Base-by-base conservation (phyloP, 2,888 invertebrate genomes). In the Hipparchia semele region DNA sequence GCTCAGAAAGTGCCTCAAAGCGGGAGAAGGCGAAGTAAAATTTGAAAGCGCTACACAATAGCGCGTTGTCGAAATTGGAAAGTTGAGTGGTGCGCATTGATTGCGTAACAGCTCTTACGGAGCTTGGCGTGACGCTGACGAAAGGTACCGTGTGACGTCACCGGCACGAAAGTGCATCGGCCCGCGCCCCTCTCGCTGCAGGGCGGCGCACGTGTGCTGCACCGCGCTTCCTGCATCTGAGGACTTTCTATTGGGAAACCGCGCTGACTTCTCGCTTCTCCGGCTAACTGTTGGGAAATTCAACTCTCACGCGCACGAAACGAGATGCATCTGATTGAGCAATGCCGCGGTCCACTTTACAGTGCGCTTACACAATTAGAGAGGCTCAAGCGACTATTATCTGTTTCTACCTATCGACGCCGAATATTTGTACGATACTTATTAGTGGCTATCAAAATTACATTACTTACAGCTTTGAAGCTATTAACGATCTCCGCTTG, bases 51-150 rank as follows among this genome's bases (percentile, higher is more conserved):
- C 92, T 86, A 91, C 89, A 93, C 93, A 94, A 93, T 93, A 90
- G 92, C 90, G 88, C 90, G 92, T 93, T 93, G 94, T 92, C 92
- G 93, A 93, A 94, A 93, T 94, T 93, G 93, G 93, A 93, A 93
- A 93, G 93, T 93, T 88, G 92, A 92, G 90, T 86, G 87, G 90
- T 86, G 92, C 90, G 90, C 89, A 88, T 88, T 86, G 82, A 84
- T 93, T 93, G 90, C 92, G 87, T 91, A 92, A 92, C 87, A 87
- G 89, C 89, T 90, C 91, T 92, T 92, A 91, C 92, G 86, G 88
- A 87, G 86, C 86, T 85, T 87, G 89, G 84, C 86, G 89, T 90
- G 91, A 90, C 90, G 90, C 90, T 90, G 91, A 87, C 90, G 92
- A 90, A 91, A 92, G 92, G 91, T 88, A 89, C 86, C 83, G 80